A percentile compares a stretch with the other conserved stretches of the same genome.
These are phyloP conservation scores for Sebastiscus tertius DNA, from an alignment of 2,797 vertebrate species.

Conservation along the genomic window DNA sequence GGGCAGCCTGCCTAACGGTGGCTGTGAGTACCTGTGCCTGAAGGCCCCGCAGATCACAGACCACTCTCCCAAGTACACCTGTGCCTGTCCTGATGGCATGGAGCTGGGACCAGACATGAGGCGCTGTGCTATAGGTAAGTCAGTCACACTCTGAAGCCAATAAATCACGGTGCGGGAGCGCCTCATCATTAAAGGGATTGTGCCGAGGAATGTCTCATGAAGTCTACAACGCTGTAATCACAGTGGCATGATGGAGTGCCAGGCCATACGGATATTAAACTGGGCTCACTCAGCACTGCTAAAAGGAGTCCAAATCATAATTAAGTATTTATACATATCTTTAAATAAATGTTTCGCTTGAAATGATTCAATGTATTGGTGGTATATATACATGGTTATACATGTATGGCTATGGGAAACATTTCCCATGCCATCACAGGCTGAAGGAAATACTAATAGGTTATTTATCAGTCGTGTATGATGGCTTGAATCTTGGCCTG, in stretches of 20 bases:
- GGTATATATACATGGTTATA: neutral
- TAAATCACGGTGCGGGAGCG: conserved; percentile 14
- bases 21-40: conserved; percentile 97
- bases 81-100: conserved; percentile 94
- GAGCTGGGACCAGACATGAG: conserved; percentile 96
- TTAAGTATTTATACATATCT: conserved; percentile 39
- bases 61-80: conserved; percentile 95
- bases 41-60: conserved; percentile 95
- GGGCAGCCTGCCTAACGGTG: conserved; percentile 91
- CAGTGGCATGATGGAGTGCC: conserved; percentile 11
- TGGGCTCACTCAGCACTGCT: neutral
- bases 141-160: neutral
- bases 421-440: neutral
- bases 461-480: neutral
- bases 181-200: neutral
- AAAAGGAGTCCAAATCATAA: conserved; percentile 7
- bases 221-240: neutral
- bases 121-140: conserved; percentile 90
- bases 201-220: conserved; percentile 10
- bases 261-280: neutral
- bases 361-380: neutral
- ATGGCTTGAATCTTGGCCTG: neutral
- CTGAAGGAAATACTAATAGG: neutral
- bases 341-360: conserved; percentile 28
- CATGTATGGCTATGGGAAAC: neutral